Base-by-base conservation (phyloP, 2,113 vertebrate genomes). In the Pelecanoides urinatrix region DNA sequence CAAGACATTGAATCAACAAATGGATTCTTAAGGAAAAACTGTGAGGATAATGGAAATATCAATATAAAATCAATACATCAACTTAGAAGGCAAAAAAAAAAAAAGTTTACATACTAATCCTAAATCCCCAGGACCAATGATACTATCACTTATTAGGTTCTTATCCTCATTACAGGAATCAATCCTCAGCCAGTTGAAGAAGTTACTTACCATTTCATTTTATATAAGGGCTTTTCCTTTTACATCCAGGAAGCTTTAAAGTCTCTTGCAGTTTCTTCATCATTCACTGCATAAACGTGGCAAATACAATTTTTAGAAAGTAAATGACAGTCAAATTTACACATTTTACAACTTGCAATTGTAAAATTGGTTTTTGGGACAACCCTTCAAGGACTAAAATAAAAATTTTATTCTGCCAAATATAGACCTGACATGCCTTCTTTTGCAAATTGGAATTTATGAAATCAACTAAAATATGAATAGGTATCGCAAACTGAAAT, bases 11-110 rank as follows among this genome's bases (percentile, higher is more conserved):
- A 80, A 88, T 78, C 27, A 90, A 78, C 27, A 84, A 88, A 84
- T 47, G 23, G 30, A 87, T 93, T 94, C 68, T 91, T 79, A 88
- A 85, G 52, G 66, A 59, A 97, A 96, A 92, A 72, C 44, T 90
- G 32, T 81, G 36, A 88, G 45, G 52, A 92, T 92, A 92, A 96
- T 93, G 77, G 25, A 96, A 96, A 96, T 95, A 96, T 59, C 65
- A 95, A 83, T 94, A 90, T 27, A 92, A 73, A 59, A 89, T 67
- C 55, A 96, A 92, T 93, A 88, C 11, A 76, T 32, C 49, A 92
- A 70, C 12, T 84, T 67, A 81, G 5, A 90, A 67, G 36, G 34
- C 23, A 13, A 88, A 93, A 44, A 44, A 44, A 44, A 79, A 38
- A 30, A 29, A n/a, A 29, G 29, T 81, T 95, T 95, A 36, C 77